These are phyloP conservation scores for Morone chrysops DNA, from an alignment of 2,113 vertebrate species.

Conservation along the genomic window DNA sequence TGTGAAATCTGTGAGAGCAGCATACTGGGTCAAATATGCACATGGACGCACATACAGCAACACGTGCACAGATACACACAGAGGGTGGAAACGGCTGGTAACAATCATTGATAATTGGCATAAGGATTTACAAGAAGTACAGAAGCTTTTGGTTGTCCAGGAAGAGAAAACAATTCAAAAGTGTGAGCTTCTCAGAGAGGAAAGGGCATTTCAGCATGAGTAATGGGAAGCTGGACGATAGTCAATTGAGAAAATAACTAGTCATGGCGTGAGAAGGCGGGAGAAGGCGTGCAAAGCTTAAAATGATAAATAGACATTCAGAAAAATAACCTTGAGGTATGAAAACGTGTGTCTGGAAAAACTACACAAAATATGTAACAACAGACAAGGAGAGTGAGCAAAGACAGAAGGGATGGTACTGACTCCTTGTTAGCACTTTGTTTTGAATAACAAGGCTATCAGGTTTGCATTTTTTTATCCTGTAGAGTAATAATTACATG, in stretches of 20 bases:
- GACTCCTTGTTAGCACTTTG: slow-evolving; percentile 41
- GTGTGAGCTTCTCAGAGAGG: slow-evolving; percentile 31
- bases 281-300: slow-evolving; percentile 51
- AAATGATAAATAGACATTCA: slow-evolving; percentile 69
- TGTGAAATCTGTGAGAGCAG: slow-evolving; percentile 48
- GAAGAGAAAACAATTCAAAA: slow-evolving; percentile 40
- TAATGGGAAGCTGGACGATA: slow-evolving; percentile 62
- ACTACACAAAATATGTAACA: slow-evolving; percentile 21
- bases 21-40: slow-evolving; percentile 35
- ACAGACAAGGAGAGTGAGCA: slow-evolving; percentile 14
- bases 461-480: slow-evolving; percentile 26
- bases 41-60: background rate
- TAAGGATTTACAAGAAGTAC: background rate
- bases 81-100: slow-evolving; percentile 4
- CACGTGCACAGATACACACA: background rate
- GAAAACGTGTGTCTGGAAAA: slow-evolving; percentile 36
- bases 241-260: slow-evolving; percentile 73
- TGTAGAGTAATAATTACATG: slow-evolving; percentile 43
- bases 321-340: slow-evolving; percentile 70
- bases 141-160: slow-evolving; percentile 7
- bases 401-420: slow-evolving; percentile 19
- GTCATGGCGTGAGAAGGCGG: slow-evolving; percentile 57
- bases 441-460: slow-evolving; percentile 52
- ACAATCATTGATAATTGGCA: slow-evolving; percentile 27
- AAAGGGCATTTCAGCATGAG: slow-evolving; percentile 59